Conservation (phyloP, 2,888 invertebrate genomes). For the Standfussiana lucernea region DNA sequence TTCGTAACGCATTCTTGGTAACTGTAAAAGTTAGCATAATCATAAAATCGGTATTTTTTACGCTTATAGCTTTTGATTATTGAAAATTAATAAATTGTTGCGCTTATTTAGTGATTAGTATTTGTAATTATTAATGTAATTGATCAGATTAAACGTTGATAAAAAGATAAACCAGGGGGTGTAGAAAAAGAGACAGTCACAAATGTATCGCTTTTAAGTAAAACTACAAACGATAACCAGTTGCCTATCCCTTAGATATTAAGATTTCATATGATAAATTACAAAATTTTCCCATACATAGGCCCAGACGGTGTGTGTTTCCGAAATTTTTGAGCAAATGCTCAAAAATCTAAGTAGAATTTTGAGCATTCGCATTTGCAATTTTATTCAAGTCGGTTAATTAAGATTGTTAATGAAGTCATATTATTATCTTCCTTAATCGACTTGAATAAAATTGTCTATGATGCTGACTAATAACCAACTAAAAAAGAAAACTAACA, state of each 20-base stretch:
- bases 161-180: not conserved
- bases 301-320: not conserved
- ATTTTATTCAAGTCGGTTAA: no score
- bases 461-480: not conserved
- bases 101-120: not conserved
- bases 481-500: slow-evolving; percentile 8
- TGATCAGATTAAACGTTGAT: not conserved
- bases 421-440: no score
- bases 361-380: no score
- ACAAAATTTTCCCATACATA: not conserved
- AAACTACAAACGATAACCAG: not conserved
- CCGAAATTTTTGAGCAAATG: not conserved
- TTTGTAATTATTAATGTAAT: not conserved
- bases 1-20: not conserved
- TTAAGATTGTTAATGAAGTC: no score
- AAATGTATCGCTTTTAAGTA: not conserved
- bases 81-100: not conserved
- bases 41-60: not conserved
- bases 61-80: not conserved
- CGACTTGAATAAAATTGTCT: not conserved
- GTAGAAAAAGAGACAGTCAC: not conserved
- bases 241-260: not conserved
- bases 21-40: not conserved
- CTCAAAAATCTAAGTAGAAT: no score
- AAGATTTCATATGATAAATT: not conserved